A percentile compares a stretch with the other conserved stretches of the same genome.
These are phyloP conservation scores for Tachycineta bicolor DNA, from an alignment of 2,113 vertebrate genomes.

Conservation along the genomic window DNA sequence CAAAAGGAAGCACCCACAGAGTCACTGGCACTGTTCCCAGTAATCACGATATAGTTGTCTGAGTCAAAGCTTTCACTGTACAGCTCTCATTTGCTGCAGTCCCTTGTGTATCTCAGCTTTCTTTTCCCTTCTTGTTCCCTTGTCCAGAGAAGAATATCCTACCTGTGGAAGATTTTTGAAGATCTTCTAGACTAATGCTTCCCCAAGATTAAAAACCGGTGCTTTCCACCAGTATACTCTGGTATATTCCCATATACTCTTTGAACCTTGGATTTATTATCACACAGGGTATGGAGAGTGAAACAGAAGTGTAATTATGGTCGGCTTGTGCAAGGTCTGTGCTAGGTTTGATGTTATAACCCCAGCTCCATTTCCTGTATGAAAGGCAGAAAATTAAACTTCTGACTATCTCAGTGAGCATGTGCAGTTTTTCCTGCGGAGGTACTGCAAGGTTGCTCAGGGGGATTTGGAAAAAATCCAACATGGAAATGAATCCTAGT, in stretches of 20 bases:
- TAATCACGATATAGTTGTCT: neutral
- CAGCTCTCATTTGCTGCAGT: neutral
- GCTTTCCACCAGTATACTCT: neutral
- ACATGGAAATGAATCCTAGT: neutral
- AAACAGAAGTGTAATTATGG: neutral
- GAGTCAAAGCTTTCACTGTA: neutral
- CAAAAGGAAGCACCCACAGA: neutral
- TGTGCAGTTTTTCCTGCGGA: neutral
- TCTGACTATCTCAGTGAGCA: neutral
- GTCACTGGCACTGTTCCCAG: neutral
- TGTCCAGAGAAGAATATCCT: neutral
- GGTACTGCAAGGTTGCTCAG: rapidly evolving
- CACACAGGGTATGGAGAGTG: neutral
- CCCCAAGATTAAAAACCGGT: neutral
- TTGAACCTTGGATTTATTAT: neutral
- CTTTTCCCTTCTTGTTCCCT: neutral
- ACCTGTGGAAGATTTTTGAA: neutral
- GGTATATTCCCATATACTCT: neutral
- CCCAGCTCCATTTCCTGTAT: neutral
- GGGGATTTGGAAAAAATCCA: neutral
- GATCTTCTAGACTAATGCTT: neutral
- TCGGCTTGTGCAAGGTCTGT: neutral
- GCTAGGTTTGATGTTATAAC: neutral
- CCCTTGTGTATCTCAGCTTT: neutral
- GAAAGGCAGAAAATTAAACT: neutral